Conservation (phyloP, 2,888 invertebrate species). For the Lathronympha strigana region DNA sequence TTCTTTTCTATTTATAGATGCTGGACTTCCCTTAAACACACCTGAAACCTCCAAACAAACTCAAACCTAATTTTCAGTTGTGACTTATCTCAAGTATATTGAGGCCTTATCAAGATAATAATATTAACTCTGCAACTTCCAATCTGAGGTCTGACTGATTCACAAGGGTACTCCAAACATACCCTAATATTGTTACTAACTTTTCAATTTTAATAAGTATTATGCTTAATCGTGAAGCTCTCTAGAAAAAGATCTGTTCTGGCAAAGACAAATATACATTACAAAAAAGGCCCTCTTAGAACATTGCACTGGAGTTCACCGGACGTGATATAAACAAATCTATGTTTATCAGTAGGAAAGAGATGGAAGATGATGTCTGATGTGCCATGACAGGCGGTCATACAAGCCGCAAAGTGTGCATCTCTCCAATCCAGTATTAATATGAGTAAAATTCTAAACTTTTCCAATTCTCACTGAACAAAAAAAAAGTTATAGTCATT, state of each 20-base stretch:
- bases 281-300: no score
- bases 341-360: no score
- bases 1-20: constrained; percentile 69
- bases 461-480: no score
- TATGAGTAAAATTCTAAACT: no score
- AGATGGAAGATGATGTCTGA: no score
- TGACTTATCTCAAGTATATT: constrained; percentile 27
- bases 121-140: constrained; percentile 21
- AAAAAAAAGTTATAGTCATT: no score
- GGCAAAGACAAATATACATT: no score
- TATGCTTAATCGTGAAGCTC: not conserved
- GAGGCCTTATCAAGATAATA: constrained; percentile 41
- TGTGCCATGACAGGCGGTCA: no score
- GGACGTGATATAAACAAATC: no score
- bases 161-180: constrained; percentile 5
- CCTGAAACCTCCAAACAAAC: not conserved
- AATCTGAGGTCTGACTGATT: constrained; percentile 15
- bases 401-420: no score
- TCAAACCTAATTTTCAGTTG: constrained; percentile 19
- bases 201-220: not conserved
- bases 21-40: constrained; percentile 76
- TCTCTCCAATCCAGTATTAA: no score
- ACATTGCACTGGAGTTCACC: no score
- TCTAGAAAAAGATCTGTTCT: not conserved
- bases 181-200: constrained; percentile 26